Evolutionary conservation across 2,113 vertebrate species (phyloP), one percentile per base, ranked within the genome.

Genomic region (Fregata magnificens): DNA sequence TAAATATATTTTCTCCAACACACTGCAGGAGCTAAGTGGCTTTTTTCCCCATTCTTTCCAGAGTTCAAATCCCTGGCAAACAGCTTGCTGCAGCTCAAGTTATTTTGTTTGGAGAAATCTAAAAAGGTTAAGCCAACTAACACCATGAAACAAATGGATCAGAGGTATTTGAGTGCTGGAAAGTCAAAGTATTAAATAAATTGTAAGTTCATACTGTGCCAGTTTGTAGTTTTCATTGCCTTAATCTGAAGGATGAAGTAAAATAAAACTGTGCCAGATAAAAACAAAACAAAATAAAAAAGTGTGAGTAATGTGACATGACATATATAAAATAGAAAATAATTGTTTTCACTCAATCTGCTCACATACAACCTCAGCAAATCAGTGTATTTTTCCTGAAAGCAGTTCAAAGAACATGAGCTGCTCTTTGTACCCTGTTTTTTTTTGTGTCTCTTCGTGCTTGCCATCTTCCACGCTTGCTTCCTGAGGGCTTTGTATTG

Each of bases 131-230:
- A 97, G 91, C 87, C 88, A 96, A 76, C 97, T 84, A 95, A 97
- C 70, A 88, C 71, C 76, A 52, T 71, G 94, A 96, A 97, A 88
- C 79, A 88, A 96, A 95, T 71, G 61, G 80, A 93, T 97, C 84
- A 97, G 94, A 74, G 55, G 77, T 88, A 88, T 91, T 84, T 89
- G 66, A 96, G 88, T 50, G 86, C 74, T 94, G 58, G 86, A 85
- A 96, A 98, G 88, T 86, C 94, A 83, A 95, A 80, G 71, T 91
- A 97, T 95, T 95, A 97, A 96, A 97, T 74, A 97, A 97, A 96
- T 83, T 70, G 53, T 89, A 94, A 83, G 44, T 90, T 82, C 69
- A 69, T 56, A 86, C 71, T 59, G 59, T 80, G 70, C n/a, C 81
- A 53, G 71, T 84, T 94, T 79, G 86, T 96, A 91, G 59, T 93